Conservation (phyloP, 1,140 invertebrate genomes). For the Cepaea nemoralis region DNA sequence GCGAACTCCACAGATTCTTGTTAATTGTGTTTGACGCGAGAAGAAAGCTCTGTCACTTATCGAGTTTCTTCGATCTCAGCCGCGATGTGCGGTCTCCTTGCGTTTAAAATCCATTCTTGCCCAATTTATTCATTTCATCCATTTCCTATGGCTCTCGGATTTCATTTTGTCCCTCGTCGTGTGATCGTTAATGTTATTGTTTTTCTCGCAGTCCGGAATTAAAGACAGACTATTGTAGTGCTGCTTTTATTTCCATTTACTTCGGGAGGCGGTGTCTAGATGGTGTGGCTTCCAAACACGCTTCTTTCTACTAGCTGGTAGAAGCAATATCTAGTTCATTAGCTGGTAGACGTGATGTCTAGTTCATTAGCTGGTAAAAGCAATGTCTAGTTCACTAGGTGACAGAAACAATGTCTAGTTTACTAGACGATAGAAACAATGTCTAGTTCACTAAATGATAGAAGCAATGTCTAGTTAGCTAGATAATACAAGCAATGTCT, state of each 20-base stretch:
- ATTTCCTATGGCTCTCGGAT: background rate
- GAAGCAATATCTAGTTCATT: no score
- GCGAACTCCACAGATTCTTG: background rate
- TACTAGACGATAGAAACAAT: no score
- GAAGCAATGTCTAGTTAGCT: no score
- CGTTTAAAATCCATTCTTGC: background rate
- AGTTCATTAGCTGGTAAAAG: no score
- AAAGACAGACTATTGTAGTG: background rate
- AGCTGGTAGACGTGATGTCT: no score
- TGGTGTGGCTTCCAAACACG: no score
- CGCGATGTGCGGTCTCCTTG: background rate
- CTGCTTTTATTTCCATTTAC: background rate
- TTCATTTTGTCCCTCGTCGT: background rate
- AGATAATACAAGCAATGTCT: no score
- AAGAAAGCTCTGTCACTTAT: background rate
- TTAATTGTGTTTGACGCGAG: background rate
- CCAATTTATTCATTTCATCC: slow-evolving; percentile 16
- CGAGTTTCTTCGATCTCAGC: background rate
- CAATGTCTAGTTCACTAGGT: no score
- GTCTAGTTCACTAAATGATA: no score
- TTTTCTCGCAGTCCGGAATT: background rate
- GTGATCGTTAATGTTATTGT: background rate
- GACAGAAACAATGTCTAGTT: no score
- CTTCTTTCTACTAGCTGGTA: no score
- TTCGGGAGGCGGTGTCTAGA: no score